Conservation (phyloP, 2,797 vertebrate species). For the Sciurus carolinensis region DNA sequence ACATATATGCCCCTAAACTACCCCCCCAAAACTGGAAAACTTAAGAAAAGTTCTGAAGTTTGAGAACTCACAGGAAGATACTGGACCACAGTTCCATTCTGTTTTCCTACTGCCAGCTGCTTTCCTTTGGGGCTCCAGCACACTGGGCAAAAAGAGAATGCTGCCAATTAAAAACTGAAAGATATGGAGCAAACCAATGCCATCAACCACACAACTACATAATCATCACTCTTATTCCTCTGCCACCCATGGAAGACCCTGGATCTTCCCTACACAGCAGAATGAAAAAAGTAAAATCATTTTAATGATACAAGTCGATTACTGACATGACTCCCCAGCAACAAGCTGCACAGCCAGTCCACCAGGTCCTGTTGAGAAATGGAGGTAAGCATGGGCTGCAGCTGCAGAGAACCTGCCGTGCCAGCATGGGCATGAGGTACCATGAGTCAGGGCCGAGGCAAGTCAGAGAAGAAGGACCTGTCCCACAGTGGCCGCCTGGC, state of each 20-base stretch:
- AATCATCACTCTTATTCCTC: background rate
- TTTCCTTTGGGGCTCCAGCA: constrained; percentile 99
- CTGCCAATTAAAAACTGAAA: background rate
- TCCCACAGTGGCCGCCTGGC: no score
- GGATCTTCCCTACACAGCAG: background rate
- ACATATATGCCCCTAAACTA: background rate
- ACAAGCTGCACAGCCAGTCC: no score
- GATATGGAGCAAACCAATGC: background rate
- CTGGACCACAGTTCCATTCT: constrained; percentile 95
- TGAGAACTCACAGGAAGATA: constrained; percentile 96
- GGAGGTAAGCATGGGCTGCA: no score
- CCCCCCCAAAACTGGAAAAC: no score
- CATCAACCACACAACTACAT: background rate
- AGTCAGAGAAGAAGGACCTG: no score
- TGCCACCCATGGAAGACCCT: background rate
- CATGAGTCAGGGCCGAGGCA: no score
- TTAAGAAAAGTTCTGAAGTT: background rate
- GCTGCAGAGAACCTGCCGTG: no score
- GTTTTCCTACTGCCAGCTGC: constrained; percentile 96
- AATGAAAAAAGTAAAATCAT: background rate
- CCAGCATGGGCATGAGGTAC: no score
- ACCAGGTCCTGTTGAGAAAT: no score
- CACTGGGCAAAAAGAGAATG: constrained; percentile 88
- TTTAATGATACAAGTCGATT: background rate
- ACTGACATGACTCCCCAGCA: no score